Evolutionary conservation across 2,888 invertebrate species (phyloP), one percentile per base, ranked within the genome.

Genomic region (Selenia dentaria): DNA sequence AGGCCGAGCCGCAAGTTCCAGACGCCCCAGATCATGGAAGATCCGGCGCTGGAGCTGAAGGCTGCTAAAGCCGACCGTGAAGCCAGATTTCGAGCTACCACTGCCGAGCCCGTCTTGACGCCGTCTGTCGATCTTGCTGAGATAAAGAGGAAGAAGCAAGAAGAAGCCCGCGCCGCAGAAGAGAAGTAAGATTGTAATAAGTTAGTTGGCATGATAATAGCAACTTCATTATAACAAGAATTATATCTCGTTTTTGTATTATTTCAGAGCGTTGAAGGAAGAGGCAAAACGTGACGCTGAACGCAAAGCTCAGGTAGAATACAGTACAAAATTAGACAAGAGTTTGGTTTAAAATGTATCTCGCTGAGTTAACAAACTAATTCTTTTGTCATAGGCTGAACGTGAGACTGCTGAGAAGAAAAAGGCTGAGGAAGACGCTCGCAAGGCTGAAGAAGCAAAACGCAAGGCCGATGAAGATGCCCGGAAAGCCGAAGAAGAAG

Each of bases 1-100:
- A 93, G 94, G 70, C 93, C 94, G 67, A 92, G 94, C 71, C 92
- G 94, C 75, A 93, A 93, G 79, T 95, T 95, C 84, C 92, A 93
- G 75, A 88, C 88, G 51, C 92, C 91, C 42, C 80, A 89, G 64
- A 77, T 79, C 39, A 83, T 93, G 77, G 93, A 93, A 57, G 93
- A 93, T 64, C 92, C 92, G 9, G 87, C 82, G 45, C 70, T 89
- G 50, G 93, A 94, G 64, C 75, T 93, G 52, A 93, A 93, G 64
- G 93, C 93, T 33, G 91, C 93, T 38, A 92, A 93, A 70, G 93
- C 93, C 2, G 92, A 93, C 2, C 91, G 94, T 9, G 83, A 90
- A 54, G 93, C 93, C 40, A 91, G 92, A 55, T 92, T 94, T 67
- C 80, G 92, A 29, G 92, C 93, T 3, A 81, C 88, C 32, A 91